Conservation (phyloP, 2,113 vertebrate species). For the Urocynchramus pylzowi region DNA sequence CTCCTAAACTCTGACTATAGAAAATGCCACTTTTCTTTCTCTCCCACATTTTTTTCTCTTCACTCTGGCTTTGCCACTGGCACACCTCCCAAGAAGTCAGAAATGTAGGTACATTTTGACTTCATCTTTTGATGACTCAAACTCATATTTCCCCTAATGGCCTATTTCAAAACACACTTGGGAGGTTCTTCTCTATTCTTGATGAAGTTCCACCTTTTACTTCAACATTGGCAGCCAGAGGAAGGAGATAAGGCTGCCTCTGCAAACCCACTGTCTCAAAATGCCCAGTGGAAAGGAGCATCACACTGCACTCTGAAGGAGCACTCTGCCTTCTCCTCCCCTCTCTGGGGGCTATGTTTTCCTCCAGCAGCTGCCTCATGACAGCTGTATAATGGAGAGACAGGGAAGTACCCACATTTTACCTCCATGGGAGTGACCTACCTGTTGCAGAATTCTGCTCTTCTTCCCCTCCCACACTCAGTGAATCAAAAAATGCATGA, state of each 20-base stretch:
- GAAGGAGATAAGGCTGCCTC: background rate
- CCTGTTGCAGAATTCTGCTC: background rate
- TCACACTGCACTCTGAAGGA: too few relatives aligned
- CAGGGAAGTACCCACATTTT: background rate
- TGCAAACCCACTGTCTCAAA: background rate
- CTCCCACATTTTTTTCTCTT: background rate
- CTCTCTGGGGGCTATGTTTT: background rate
- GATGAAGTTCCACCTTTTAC: background rate
- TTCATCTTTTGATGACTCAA: background rate
- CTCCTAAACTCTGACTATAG: background rate
- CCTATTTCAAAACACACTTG: background rate
- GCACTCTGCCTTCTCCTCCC: background rate
- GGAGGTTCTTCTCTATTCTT: background rate
- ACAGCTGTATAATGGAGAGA: background rate
- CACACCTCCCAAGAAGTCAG: background rate
- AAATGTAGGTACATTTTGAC: background rate
- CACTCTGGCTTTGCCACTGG: background rate
- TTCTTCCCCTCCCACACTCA: background rate
- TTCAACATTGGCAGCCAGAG: background rate
- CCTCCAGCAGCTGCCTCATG: background rate
- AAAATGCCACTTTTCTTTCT: background rate
- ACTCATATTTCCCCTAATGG: background rate
- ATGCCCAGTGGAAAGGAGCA: background rate
- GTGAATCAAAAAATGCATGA: background rate
- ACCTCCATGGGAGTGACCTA: background rate